Percentiles rank a stretch among this genome's conserved stretches.
phyloP scores from a whole-genome alignment of 2,797 vertebrate species.

The Leptatherina wallacei region DNA sequence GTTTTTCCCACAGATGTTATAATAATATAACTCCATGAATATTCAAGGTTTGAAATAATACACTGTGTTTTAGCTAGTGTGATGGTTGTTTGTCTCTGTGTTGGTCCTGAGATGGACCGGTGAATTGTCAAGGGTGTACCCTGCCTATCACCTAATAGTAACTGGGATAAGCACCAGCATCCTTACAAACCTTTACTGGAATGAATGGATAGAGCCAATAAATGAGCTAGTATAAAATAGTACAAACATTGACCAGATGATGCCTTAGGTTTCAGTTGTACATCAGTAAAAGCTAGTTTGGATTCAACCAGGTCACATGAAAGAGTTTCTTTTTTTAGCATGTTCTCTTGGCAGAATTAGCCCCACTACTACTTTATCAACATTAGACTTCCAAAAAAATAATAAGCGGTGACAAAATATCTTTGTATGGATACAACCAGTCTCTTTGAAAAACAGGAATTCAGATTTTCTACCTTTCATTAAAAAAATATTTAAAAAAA shows the following conservation, averaged over 20 bases:
- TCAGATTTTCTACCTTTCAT: constrained; percentile 1
- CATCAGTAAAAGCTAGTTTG: constrained; percentile 5
- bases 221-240: not conserved
- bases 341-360: not conserved
- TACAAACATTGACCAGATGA: constrained; percentile 16
- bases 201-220: too few species aligned
- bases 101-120: too few species aligned
- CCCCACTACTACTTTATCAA: not conserved
- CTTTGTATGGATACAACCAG: not conserved
- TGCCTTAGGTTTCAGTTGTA: constrained; percentile 3
- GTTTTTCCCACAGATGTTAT: constrained; percentile 45
- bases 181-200: too few species aligned
- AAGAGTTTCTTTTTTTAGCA: not conserved
- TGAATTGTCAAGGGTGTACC: too few species aligned
- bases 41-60: constrained; percentile 40
- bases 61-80: constrained; percentile 9
- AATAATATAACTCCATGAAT: constrained; percentile 50
- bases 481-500: not conserved
- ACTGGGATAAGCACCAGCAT: too few species aligned
- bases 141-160: too few species aligned
- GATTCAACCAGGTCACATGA: not conserved
- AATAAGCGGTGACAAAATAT: not conserved
- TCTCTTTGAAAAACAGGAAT: not conserved
- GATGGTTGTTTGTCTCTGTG: too few species aligned
- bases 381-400: not conserved